Evolutionary conservation across 2,888 invertebrate genomes (phyloP).

Genomic region (Patella ulyssiponensis): DNA sequence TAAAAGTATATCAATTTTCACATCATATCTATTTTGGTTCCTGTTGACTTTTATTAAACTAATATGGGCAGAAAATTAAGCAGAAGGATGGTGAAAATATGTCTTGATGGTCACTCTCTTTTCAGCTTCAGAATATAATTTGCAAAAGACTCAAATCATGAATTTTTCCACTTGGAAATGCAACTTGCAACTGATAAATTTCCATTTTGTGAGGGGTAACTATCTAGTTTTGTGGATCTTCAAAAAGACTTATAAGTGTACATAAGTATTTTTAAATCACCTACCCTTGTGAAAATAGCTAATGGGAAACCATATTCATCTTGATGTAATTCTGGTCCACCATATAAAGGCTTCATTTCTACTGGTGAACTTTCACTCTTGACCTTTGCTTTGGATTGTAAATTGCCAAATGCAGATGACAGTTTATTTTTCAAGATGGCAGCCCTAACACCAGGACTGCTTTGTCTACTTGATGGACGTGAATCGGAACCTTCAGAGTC

Average conservation of each 20-base stretch:
- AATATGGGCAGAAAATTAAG: too few relatives aligned
- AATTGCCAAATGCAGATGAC: constrained; percentile 49
- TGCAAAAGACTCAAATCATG: too few relatives aligned
- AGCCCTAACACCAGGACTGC: constrained; percentile 44
- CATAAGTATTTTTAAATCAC: too few relatives aligned
- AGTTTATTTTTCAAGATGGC: constrained; percentile 53
- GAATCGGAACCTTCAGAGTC: constrained; percentile 5
- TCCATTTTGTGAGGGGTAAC: too few relatives aligned
- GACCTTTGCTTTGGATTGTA: constrained; percentile 32
- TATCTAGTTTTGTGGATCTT: too few relatives aligned
- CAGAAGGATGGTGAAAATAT: too few relatives aligned
- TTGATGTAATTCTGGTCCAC: constrained; percentile 60
- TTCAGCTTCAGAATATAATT: too few relatives aligned
- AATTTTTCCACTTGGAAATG: too few relatives aligned
- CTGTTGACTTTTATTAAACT: not conserved
- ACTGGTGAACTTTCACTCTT: constrained; percentile 23
- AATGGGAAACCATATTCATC: constrained; percentile 90
- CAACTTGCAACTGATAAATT: too few relatives aligned
- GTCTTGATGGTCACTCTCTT: too few relatives aligned
- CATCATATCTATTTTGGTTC: not conserved
- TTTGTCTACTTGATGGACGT: constrained; percentile 13
- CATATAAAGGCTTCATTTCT: constrained; percentile 24
- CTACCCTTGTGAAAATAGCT: constrained; percentile 84
- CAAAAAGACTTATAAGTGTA: too few relatives aligned
- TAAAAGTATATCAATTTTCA: not conserved